phyloP scores from a whole-genome alignment of 2,888 invertebrate species.

The Trachelus iudaicus region DNA sequence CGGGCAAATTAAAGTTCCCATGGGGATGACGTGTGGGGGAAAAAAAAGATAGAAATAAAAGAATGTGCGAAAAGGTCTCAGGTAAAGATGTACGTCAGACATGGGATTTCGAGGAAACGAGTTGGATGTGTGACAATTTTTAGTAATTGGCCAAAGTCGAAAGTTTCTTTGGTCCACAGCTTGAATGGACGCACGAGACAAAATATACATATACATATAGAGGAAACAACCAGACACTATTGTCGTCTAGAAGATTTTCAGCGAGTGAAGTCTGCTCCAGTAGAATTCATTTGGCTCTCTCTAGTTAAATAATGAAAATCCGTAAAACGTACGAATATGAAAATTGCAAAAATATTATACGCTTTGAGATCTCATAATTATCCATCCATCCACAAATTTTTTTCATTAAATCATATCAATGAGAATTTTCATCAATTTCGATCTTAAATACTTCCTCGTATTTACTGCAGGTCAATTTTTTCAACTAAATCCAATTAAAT shows the following conservation, averaged over 20 bases:
- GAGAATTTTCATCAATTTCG: not conserved
- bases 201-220: not conserved
- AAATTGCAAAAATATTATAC: not conserved
- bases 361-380: not conserved
- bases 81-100: not conserved
- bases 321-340: not conserved
- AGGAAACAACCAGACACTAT: not conserved
- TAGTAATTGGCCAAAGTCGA: slow-evolving; percentile 15
- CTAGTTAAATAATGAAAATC: not conserved
- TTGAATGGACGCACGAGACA: not conserved
- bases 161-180: not conserved
- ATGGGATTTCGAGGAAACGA: not conserved
- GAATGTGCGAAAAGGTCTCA: not conserved
- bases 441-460: not conserved
- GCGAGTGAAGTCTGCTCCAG: not conserved
- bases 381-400: not conserved
- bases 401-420: not conserved
- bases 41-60: not conserved
- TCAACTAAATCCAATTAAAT: not conserved
- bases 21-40: not conserved
- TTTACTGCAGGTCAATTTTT: not conserved
- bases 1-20: not conserved
- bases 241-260: not conserved
- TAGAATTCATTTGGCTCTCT: not conserved
- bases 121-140: slow-evolving; percentile 14